Conservation (phyloP, 2,797 vertebrate species). For the Mionectes olivaceus region DNA sequence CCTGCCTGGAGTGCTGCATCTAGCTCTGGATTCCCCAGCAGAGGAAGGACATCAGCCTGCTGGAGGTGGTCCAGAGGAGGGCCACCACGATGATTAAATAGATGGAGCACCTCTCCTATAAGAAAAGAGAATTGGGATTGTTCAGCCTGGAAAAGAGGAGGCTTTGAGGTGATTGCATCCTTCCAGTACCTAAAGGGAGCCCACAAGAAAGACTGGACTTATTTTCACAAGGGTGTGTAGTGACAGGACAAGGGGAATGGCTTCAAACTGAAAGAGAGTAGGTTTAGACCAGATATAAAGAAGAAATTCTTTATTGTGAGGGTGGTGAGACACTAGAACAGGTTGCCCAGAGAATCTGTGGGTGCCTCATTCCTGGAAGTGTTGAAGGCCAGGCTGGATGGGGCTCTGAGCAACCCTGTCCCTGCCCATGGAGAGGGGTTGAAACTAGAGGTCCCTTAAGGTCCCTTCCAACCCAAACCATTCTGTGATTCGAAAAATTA, state of each 20-base stretch:
- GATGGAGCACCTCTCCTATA: not conserved
- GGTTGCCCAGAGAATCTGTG: not conserved
- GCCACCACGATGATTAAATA: not conserved
- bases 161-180: not conserved
- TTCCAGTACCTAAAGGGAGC: not conserved
- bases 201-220: not conserved
- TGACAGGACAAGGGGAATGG: not conserved
- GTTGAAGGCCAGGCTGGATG: not conserved
- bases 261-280: not conserved
- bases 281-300: not conserved
- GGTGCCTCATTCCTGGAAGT: not conserved
- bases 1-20: not conserved
- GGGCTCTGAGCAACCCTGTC: not conserved
- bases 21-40: not conserved
- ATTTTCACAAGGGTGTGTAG: not conserved
- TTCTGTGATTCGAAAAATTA: not conserved
- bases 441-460: not conserved
- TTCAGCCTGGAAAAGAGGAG: not conserved
- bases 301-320: not conserved
- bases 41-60: not conserved
- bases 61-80: not conserved
- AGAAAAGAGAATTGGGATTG: not conserved
- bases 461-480: not conserved
- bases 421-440: rapidly evolving
- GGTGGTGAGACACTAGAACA: not conserved